Conservation (phyloP, 2,113 vertebrate species). For the Myotis davidii region DNA sequence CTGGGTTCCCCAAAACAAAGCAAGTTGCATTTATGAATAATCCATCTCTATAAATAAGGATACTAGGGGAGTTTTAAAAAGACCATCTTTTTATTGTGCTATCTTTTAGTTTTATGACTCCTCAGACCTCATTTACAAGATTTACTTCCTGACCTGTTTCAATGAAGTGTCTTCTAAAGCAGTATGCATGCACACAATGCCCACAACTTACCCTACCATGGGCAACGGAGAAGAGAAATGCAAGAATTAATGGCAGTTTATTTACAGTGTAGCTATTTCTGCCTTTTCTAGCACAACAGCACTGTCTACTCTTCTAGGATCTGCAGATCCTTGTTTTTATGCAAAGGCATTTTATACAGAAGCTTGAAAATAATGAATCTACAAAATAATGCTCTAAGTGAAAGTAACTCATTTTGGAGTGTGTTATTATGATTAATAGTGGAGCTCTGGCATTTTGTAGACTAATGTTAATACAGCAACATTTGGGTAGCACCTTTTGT, state of each 20-base stretch:
- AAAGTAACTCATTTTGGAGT: constrained; percentile 14
- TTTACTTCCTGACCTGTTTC: constrained; percentile 14
- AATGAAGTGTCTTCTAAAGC: background rate
- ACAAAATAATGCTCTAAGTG: background rate
- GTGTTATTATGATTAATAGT: constrained; percentile 10
- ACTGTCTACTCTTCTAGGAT: background rate
- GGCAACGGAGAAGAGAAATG: background rate
- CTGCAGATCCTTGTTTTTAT: background rate
- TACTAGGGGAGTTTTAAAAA: background rate
- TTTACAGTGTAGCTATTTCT: background rate
- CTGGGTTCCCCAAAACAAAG: background rate
- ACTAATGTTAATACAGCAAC: background rate
- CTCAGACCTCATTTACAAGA: background rate
- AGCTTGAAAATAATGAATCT: constrained; percentile 57
- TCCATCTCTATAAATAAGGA: background rate
- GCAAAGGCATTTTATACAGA: constrained; percentile 18
- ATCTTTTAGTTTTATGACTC: background rate
- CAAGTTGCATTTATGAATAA: background rate
- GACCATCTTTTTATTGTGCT: background rate
- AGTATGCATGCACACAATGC: background rate
- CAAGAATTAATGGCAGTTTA: background rate
- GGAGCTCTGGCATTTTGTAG: constrained; percentile 26
- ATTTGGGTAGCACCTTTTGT: background rate
- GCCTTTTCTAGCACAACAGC: background rate
- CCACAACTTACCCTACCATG: background rate